Evolutionary conservation across 2,113 vertebrate species (phyloP).

Genomic region (Electrona antarctica): DNA sequence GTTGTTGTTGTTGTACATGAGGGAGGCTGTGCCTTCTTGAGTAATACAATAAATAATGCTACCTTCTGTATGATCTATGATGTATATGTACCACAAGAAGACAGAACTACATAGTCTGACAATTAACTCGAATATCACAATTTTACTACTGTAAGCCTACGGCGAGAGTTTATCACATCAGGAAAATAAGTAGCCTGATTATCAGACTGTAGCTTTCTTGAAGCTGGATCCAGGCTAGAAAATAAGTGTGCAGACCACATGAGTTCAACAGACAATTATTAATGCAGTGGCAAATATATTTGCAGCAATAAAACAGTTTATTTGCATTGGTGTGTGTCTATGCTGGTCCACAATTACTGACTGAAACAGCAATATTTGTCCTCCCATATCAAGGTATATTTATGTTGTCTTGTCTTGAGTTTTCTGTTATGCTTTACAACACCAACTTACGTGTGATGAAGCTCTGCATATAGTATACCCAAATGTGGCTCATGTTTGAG

Average conservation of each 20-base stretch:
- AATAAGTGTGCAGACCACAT: too few relatives aligned
- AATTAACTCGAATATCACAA: neutral
- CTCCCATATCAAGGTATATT: neutral
- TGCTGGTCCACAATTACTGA: neutral
- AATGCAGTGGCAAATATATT: too few relatives aligned
- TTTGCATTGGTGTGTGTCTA: neutral
- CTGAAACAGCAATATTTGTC: conserved; percentile 8
- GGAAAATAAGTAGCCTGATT: too few relatives aligned
- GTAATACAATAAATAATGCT: neutral
- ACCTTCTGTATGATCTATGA: conserved; percentile 20
- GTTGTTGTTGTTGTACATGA: conserved; percentile 29
- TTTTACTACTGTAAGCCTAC: neutral
- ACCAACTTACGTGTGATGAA: conserved; percentile 15
- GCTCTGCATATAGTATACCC: conserved; percentile 14
- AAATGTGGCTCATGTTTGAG: conserved; percentile 37
- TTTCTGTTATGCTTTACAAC: neutral
- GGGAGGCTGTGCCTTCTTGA: conserved; percentile 72
- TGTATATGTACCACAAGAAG: conserved; percentile 38
- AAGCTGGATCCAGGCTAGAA: too few relatives aligned
- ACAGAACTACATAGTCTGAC: too few relatives aligned
- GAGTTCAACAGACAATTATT: neutral
- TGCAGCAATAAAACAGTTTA: neutral
- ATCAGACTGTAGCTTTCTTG: too few relatives aligned
- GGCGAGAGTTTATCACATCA: neutral
- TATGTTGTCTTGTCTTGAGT: neutral